Percentiles rank a stretch among this genome's conserved stretches.
phyloP scores from a whole-genome alignment of 1,140 invertebrate species.

The Schmidtea mediterranea region DNA sequence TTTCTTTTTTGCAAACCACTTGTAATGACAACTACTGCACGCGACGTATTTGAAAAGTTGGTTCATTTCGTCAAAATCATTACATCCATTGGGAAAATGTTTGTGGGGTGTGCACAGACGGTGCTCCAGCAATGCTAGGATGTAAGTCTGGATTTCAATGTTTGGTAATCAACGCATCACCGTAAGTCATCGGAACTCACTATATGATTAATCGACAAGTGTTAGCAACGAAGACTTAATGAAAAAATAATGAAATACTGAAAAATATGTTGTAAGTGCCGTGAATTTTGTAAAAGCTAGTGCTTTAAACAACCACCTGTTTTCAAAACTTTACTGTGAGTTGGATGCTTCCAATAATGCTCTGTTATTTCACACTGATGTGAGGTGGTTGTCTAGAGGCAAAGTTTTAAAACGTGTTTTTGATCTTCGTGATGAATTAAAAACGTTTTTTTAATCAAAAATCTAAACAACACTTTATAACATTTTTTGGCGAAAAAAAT shows the following conservation, averaged over 20 bases:
- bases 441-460: too few species aligned
- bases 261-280: slow-evolving; percentile 10
- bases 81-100: slow-evolving; percentile 8
- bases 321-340: slow-evolving; percentile 11
- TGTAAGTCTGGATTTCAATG: slow-evolving; percentile 10
- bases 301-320: slow-evolving; percentile 11
- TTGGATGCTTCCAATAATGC: slow-evolving; percentile 10
- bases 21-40: slow-evolving; percentile 8
- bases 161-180: slow-evolving; percentile 10
- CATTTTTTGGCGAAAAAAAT: too few species aligned
- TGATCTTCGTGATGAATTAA: too few species aligned
- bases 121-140: slow-evolving; percentile 13
- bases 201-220: slow-evolving; percentile 12
- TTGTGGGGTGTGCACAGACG: slow-evolving; percentile 13
- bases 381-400: too few species aligned
- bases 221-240: too few species aligned
- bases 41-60: too few species aligned
- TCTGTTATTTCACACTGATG: too few species aligned
- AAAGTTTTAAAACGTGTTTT: too few species aligned
- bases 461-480: too few species aligned
- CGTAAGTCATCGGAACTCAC: slow-evolving; percentile 11
- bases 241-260: slow-evolving; percentile 10
- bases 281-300: slow-evolving; percentile 13
- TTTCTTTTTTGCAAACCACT: slow-evolving; percentile 9
- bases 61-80: slow-evolving; percentile 9